Evolutionary conservation across 1,140 invertebrate species (phyloP).

Genomic region (Drosophila tropicalis): DNA sequence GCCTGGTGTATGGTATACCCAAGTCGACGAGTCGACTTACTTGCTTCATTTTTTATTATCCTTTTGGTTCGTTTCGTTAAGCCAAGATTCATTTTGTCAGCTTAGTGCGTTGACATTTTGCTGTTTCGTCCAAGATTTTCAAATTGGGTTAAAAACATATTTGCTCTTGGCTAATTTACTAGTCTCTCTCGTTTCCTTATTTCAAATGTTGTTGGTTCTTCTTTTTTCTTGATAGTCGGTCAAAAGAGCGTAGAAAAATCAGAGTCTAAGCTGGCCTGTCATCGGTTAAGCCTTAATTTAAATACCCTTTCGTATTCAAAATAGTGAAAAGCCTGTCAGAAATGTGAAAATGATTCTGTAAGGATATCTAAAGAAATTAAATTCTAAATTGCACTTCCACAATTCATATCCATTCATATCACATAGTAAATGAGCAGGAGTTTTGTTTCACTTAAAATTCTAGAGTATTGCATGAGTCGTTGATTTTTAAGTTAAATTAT

Average conservation of each 20-base stretch:
- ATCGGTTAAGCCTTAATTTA: too few species aligned
- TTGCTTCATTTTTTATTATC: neutral
- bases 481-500: neutral
- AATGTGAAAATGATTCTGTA: too few species aligned
- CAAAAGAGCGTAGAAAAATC: neutral
- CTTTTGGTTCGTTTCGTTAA: neutral
- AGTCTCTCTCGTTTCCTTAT: neutral
- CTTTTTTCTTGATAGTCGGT: neutral
- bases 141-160: constrained; percentile 39
- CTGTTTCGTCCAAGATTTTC: constrained; percentile 41
- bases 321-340: too few species aligned
- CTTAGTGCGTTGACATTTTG: constrained; percentile 39
- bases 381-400: too few species aligned
- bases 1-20: too few species aligned
- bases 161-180: constrained; percentile 8
- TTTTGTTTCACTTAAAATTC: neutral
- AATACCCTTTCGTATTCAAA: too few species aligned
- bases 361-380: too few species aligned
- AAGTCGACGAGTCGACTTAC: too few species aligned
- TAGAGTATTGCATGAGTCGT: neutral
- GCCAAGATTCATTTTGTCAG: constrained; percentile 47
- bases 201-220: neutral
- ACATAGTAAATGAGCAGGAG: too few species aligned
- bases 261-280: too few species aligned
- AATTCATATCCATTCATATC: too few species aligned